Evolutionary conservation across 2,113 vertebrate genomes (phyloP), one percentile per base, ranked within the genome.

Genomic region (Silurus meridionalis): DNA sequence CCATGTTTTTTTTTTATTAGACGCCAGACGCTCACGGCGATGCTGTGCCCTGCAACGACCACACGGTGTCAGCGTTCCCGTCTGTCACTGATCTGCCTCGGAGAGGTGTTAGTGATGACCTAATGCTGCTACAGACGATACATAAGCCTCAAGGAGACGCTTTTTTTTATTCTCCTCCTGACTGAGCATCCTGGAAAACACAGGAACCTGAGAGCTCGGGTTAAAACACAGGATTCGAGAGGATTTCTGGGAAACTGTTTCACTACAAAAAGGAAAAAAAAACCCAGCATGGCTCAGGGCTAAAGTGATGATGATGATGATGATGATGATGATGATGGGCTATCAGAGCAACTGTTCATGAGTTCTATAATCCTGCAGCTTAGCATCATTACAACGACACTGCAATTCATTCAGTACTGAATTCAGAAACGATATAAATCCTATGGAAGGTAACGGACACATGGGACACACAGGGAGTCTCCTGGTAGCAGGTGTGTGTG

Each of bases 1-100:
- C 14, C 3, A 4, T 6, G 0, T 7, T 61, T 61, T 3, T 7
- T 0, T 21, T 61, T 61, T 8, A 60, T 19, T 37, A 37, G 2
- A 37, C 37, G 0, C 37, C 37, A 37, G 37, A 37, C 37, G 37
- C 37, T 6, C 46, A 48, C 5, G 52, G 10, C 3, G 10, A 14
- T 37, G 55, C 53, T 57, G 69, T 46, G 50, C 61, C 25, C 11
- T 0, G 37, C 6, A 60, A 8, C 57, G 19, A 61, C 85, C 88
- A 89, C 88, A 83, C 25, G 86, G 64, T 83, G 88, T 72, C 88
- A 85, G 83, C 72, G 23, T 85, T 87, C 13, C 71, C 25, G 80
- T 83, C 46, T 85, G 74, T 37, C 60, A 82, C 37, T 61, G 58
- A 77, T 10, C 74, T 66, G 84, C 21, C 58, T 78, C 13, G 52